These are phyloP conservation scores for Apistogramma diplotaenia DNA, from an alignment of 2,113 vertebrate genomes.

Conservation along the genomic window DNA sequence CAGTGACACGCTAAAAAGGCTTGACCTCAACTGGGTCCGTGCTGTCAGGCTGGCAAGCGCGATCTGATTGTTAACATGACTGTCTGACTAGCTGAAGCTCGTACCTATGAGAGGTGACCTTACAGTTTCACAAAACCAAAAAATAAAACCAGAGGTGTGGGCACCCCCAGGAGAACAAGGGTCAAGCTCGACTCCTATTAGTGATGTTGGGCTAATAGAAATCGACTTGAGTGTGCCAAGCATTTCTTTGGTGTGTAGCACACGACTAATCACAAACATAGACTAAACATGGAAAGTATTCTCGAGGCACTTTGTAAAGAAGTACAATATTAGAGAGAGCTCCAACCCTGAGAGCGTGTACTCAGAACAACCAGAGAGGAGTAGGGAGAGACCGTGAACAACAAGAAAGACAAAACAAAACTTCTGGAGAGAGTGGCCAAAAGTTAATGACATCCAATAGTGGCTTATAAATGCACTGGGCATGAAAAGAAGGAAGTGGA, in stretches of 20 bases:
- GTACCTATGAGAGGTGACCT: slow-evolving; percentile 40
- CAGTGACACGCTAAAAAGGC: slow-evolving; percentile 25
- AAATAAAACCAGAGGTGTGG: neutral
- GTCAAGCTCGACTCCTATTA: neutral
- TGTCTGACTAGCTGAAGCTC: slow-evolving; percentile 23
- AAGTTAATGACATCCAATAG: neutral
- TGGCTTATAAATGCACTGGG: neutral
- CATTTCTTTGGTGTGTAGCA: no score
- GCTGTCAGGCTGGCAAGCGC: slow-evolving; percentile 36
- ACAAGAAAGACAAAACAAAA: neutral
- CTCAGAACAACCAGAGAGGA: neutral
- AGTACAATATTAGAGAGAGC: no score
- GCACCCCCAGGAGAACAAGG: neutral
- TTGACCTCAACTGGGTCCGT: slow-evolving; percentile 26
- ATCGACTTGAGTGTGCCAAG: neutral
- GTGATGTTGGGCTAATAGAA: neutral
- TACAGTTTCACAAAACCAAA: slow-evolving; percentile 1
- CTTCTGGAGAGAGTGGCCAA: neutral
- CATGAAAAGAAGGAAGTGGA: neutral
- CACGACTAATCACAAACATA: no score
- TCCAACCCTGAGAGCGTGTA: no score
- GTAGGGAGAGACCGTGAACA: neutral
- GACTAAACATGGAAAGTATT: no score
- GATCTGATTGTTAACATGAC: slow-evolving; percentile 37
- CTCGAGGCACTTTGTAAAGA: neutral